A percentile compares a stretch with the other conserved stretches of the same genome.
These are phyloP conservation scores for Chaetodon trifascialis DNA, from an alignment of 2,113 vertebrate species.

Conservation along the genomic window DNA sequence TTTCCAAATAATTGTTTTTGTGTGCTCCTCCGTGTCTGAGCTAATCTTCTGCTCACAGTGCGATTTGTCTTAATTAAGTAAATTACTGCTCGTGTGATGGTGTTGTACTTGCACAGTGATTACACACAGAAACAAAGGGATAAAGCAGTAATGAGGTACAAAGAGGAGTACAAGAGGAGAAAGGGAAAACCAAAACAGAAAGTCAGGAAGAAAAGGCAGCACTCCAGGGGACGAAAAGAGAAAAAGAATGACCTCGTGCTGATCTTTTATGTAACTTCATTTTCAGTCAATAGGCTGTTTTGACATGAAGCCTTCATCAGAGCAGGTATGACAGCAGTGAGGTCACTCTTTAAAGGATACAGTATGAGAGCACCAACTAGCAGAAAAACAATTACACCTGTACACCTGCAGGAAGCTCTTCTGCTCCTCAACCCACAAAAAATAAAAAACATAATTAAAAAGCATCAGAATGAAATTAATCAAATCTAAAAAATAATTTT, in stretches of 20 bases:
- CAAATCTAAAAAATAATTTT: background rate
- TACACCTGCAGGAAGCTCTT: background rate
- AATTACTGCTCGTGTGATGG: background rate
- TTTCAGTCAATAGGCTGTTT: background rate
- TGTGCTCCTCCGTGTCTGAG: background rate
- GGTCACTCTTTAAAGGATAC: background rate
- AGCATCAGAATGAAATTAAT: background rate
- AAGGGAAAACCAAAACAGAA: background rate
- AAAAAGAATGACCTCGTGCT: background rate
- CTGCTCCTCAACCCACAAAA: no score
- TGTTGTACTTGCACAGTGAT: background rate
- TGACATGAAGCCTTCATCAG: background rate
- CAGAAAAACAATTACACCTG: background rate
- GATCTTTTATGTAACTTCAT: background rate
- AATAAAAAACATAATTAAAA: background rate
- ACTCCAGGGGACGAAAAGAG: background rate
- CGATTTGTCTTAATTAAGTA: constrained; percentile 16
- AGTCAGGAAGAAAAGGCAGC: background rate
- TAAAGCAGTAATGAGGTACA: background rate
- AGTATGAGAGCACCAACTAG: background rate
- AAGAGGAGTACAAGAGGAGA: background rate
- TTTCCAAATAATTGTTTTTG: constrained; percentile 8
- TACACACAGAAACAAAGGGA: background rate
- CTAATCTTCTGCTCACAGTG: background rate
- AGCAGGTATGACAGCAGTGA: background rate